Base-by-base conservation (phyloP, 2,113 vertebrate species). In the Apistogramma diplotaenia region DNA sequence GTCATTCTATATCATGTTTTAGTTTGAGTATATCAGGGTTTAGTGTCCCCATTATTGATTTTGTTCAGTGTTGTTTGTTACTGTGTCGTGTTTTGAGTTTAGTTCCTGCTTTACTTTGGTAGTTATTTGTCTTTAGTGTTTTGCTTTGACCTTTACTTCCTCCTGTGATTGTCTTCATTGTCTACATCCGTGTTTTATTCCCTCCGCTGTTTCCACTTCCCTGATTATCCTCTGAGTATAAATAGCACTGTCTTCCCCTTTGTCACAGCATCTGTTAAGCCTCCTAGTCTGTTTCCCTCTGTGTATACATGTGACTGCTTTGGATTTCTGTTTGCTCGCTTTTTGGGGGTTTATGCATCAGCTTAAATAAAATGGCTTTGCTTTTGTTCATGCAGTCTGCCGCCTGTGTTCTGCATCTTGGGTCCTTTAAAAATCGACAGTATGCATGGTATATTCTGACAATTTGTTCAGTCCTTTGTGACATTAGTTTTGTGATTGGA, bases 91-190 rank as follows among this genome's bases (percentile, higher is more conserved):
- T 43, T 43, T 43, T 13, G 21, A 67, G 23, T 19, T 19, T 31
- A 67, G 62, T 67, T 67, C 62, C 62, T 67, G 23, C 19, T 67
- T 67, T 67, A 67, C 62, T 67, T 67, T 67, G 62, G 62, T 67
- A 67, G 62, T 67, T 46, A 18, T 37, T 5, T 12, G 5, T 67
- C 40, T 46, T 23, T 67, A 40, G 62, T 46, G 40, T 67, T 67
- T 33, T 60, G 33, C 29, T 35, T 33, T 60, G 2, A 35, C 8
- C 18, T 60, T 35, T 7, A n/a, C 29, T 33, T 49, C 4, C 5
- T 8, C 13, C 12, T 0, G 0, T 7, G 23, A 46, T 46, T 67
- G 40, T 67, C 15, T 19, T 46, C 37, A 27, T 46, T 67, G 61
- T 27, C 62, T 46, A 27, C 23, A 46, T 40, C 40, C 23, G 19